These are phyloP conservation scores for Pangasius macronema DNA, from an alignment of 2,797 vertebrate genomes.

Conservation along the genomic window DNA sequence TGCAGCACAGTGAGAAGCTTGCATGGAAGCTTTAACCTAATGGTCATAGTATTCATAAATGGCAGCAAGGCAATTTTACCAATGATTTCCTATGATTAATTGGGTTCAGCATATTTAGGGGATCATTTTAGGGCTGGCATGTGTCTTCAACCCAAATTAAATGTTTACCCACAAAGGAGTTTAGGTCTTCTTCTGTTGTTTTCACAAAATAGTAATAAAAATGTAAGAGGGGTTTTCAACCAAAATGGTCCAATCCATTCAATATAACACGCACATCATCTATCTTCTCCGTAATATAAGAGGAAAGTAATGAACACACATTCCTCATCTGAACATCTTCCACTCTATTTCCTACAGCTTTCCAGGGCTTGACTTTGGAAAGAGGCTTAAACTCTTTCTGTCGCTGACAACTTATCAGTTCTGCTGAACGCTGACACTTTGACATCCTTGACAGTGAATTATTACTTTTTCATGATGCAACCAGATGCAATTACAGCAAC, in stretches of 20 bases:
- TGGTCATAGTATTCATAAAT: slow-evolving; percentile 11
- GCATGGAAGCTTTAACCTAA: slow-evolving; percentile 12
- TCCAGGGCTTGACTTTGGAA: slow-evolving; percentile 75
- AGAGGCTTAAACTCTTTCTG: slow-evolving; percentile 72
- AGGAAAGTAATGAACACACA: slow-evolving; percentile 55
- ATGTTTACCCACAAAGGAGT: neutral
- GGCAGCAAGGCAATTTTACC: neutral
- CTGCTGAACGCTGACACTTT: slow-evolving; percentile 80
- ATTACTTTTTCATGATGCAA: slow-evolving; percentile 85
- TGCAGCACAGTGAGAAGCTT: slow-evolving; percentile 1
- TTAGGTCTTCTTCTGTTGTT: neutral
- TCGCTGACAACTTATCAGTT: slow-evolving; percentile 80
- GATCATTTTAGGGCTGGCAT: neutral
- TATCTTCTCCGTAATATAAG: slow-evolving; percentile 45
- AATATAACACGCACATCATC: neutral
- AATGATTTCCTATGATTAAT: neutral
- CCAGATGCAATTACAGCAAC: slow-evolving; percentile 85
- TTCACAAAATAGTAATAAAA: neutral
- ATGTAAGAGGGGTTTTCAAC: neutral
- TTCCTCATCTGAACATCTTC: slow-evolving; percentile 51
- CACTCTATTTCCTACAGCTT: slow-evolving; percentile 55
- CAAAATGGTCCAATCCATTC: neutral
- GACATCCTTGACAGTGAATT: slow-evolving; percentile 84
- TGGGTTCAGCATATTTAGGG: neutral
- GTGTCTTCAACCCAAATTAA: neutral